Conservation (phyloP, 2,888 invertebrate genomes). For the Cheilosia soror region DNA sequence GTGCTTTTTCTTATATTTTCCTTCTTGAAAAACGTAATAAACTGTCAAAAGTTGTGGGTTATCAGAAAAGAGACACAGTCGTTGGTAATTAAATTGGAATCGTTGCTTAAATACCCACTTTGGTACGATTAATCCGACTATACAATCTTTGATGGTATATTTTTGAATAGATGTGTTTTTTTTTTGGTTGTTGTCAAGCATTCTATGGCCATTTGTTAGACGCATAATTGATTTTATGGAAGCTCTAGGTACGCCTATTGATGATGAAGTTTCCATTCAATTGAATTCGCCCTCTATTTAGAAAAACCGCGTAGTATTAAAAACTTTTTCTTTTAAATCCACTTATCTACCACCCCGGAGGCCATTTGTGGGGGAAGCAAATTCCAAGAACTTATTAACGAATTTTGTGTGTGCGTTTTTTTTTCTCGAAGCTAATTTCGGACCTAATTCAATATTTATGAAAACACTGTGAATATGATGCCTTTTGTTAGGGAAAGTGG, state of each 20-base stretch:
- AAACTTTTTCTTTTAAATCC: conserved; percentile 60
- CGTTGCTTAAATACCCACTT: too few relatives aligned
- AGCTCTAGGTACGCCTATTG: not conserved
- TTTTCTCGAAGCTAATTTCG: conserved; percentile 33
- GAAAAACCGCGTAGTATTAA: conserved; percentile 18
- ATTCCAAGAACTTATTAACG: conserved; percentile 17
- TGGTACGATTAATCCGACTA: too few relatives aligned
- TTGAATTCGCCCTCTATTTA: not conserved
- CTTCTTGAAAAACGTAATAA: too few relatives aligned
- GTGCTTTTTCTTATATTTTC: too few relatives aligned
- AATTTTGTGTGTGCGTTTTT: conserved; percentile 2
- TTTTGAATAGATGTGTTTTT: too few relatives aligned
- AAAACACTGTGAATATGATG: conserved; percentile 14
- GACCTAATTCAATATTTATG: conserved; percentile 51
- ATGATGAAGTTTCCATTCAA: conserved; percentile 5
- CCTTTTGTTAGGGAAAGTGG: conserved; percentile 48
- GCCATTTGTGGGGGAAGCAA: conserved; percentile 15
- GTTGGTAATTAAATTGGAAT: too few relatives aligned
- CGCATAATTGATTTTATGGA: not conserved
- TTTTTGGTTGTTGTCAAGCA: too few relatives aligned
- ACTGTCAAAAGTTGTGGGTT: too few relatives aligned
- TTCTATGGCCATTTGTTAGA: not conserved
- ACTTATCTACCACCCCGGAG: conserved; percentile 41
- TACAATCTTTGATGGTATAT: too few relatives aligned
- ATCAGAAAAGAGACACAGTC: too few relatives aligned